phyloP scores from a whole-genome alignment of 2,113 vertebrate species.

The Podarcis cretensis region DNA sequence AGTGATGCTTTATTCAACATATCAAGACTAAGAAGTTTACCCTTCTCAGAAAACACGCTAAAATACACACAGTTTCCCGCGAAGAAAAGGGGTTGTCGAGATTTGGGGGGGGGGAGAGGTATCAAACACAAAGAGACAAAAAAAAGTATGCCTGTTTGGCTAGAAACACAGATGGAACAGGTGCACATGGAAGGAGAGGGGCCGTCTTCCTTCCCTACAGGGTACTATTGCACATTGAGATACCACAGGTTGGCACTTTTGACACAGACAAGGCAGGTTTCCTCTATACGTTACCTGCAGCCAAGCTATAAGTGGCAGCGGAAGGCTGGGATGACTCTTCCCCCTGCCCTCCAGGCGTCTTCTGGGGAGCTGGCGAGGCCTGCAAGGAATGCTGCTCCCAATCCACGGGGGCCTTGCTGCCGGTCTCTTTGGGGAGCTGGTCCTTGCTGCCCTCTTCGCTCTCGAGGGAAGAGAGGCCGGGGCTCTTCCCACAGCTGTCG shows the following conservation, averaged over 20 bases:
- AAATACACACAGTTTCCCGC: constrained; percentile 24
- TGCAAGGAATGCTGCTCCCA: constrained; percentile 54
- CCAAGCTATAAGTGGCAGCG: constrained; percentile 72
- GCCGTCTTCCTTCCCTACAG: neutral
- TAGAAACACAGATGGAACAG: constrained; percentile 28
- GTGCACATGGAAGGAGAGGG: constrained; percentile 5
- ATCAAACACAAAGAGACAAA: constrained; percentile 6
- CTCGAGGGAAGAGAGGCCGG: constrained; percentile 81
- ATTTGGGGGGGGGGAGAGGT: neutral
- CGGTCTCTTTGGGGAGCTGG: constrained; percentile 47
- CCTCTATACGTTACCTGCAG: constrained; percentile 85
- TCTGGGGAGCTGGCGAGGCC: neutral
- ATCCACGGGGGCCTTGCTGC: constrained; percentile 12
- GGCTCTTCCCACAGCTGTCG: constrained; percentile 80
- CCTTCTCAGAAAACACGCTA: constrained; percentile 20
- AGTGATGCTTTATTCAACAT: constrained; percentile 40
- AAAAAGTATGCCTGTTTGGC: constrained; percentile 2
- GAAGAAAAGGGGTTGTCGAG: neutral
- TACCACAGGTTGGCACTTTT: constrained; percentile 17
- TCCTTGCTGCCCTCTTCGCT: constrained; percentile 80
- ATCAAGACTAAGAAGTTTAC: constrained; percentile 30
- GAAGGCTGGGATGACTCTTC: constrained; percentile 54
- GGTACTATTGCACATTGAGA: constrained; percentile 35
- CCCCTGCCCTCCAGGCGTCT: constrained; percentile 39
- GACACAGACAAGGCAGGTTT: constrained; percentile 3